phyloP scores from a whole-genome alignment of 2,888 invertebrate species.

The Drosophila affinis region DNA sequence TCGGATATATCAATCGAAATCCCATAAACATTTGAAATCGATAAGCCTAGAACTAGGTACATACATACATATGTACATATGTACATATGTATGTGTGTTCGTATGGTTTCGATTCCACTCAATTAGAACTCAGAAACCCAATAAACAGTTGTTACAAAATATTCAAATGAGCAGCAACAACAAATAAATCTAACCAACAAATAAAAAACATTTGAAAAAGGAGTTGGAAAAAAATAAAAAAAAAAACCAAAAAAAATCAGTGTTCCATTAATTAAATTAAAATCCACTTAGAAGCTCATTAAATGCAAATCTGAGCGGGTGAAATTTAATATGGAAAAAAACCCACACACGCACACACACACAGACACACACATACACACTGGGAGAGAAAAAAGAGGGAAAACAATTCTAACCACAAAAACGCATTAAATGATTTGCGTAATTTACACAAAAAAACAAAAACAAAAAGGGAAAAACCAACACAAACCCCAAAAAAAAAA shows the following conservation, averaged over 20 bases:
- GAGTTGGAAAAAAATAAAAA: not conserved
- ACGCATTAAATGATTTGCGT: conserved; percentile 74
- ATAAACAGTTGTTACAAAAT: not conserved
- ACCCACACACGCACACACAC: conserved; percentile 7
- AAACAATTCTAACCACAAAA: conserved; percentile 77
- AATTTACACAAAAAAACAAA: conserved; percentile 54
- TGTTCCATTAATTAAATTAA: conserved; percentile 72
- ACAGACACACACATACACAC: conserved; percentile 7
- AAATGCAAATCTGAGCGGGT: conserved; percentile 67
- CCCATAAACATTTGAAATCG: not conserved
- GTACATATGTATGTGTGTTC: not conserved
- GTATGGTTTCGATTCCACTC: not conserved
- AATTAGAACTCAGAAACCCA: not conserved
- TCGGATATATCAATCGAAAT: not conserved
- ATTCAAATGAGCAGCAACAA: conserved; percentile 20
- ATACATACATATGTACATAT: too few relatives aligned
- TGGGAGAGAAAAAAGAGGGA: conserved; percentile 35
- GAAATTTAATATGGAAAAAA: conserved; percentile 27
- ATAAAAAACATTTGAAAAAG: not conserved
- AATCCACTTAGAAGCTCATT: conserved; percentile 78
- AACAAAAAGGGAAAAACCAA: conserved; percentile 27
- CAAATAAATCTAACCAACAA: conserved; percentile 37
- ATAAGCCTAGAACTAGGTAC: not conserved
- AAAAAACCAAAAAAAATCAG: conserved; percentile 27
- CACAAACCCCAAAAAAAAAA: conserved; percentile 13